Base-by-base conservation (phyloP, 2,113 vertebrate genomes). In the Caranx melampygus region DNA sequence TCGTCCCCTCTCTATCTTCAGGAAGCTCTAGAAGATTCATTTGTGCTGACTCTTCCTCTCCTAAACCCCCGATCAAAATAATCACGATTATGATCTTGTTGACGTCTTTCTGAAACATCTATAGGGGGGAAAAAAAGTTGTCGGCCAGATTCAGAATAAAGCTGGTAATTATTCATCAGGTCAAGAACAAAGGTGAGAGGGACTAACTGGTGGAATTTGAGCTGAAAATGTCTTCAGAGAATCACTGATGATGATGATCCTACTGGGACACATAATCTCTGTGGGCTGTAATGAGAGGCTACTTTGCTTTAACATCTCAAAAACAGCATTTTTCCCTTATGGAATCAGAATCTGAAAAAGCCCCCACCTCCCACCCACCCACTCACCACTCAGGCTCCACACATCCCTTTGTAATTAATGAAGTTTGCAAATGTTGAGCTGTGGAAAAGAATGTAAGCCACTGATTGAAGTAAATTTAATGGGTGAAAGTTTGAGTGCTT, bases 401-500 rank as follows among this genome's bases (percentile, higher is more conserved):
- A 14, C 70, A 49, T 18, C 40, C 1, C 61, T 61, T 58, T 59
- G 52, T 78, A 78, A 86, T 82, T 74, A 81, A 75, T 74, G 60
- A 74, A 45, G 49, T 5, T 74, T 75, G 60, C 7, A 63, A 66
- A 42, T 62, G 8, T 62, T 44, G 21, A 68, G 26, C 47, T 61
- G 55, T 59, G n/a, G 72, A 16, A 61, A 57, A 49, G 13, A 33
- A 60, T 67, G 11, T 47, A 12, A 57, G 55, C 49, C 55, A 14
- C 79, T 83, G 80, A 64, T 67, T 81, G 54, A 26, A 74, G 81
- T 61, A 26, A 2, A 45, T 78, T 78, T 88, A 79, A 83, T 81
- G 77, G 72, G 76, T 85, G 78, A 47, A 82, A 37, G 35, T 82
- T 81, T 80, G 79, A 84, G 69, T 49, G 34, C 78, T 87, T 79